phyloP scores from a whole-genome alignment of 2,888 invertebrate genomes.

The Dendrolimus pini region DNA sequence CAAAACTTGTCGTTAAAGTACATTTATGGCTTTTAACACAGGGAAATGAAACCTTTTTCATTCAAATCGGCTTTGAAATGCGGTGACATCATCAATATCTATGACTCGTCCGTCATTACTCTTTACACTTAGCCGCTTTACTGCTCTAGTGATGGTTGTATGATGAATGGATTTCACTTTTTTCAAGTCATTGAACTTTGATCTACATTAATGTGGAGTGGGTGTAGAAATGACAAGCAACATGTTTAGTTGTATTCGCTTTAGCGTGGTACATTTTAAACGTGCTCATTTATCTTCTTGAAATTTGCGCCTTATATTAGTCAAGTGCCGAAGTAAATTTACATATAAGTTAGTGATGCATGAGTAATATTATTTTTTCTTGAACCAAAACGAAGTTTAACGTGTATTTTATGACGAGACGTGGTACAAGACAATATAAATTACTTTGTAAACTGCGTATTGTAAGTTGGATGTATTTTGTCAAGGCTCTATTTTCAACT shows the following conservation, averaged over 20 bases:
- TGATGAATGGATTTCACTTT: conserved; percentile 67
- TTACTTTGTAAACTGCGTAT: not conserved
- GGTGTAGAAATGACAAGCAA: conserved; percentile 48
- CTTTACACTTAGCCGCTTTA: conserved; percentile 38
- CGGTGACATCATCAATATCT: conserved; percentile 45
- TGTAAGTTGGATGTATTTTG: conserved; percentile 1
- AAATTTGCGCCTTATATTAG: not conserved
- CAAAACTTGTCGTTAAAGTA: conserved; percentile 18
- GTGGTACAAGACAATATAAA: not conserved
- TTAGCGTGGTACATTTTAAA: conserved; percentile 19
- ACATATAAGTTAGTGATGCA: not conserved
- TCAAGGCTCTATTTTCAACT: conserved; percentile 12
- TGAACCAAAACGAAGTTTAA: not conserved
- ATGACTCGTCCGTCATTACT: conserved; percentile 51
- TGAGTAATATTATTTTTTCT: not conserved
- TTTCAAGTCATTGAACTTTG: conserved; percentile 65
- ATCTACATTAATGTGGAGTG: conserved; percentile 52
- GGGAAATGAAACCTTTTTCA: conserved; percentile 10
- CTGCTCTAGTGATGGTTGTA: conserved; percentile 52
- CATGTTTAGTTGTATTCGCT: conserved; percentile 29
- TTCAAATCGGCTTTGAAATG: conserved; percentile 38
- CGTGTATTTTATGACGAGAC: not conserved
- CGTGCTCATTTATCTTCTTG: conserved; percentile 3
- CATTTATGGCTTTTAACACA: conserved; percentile 1
- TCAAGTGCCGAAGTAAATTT: too few relatives aligned